Evolutionary conservation across 2,113 vertebrate species (phyloP).

Genomic region (Bambusicola thoracicus): DNA sequence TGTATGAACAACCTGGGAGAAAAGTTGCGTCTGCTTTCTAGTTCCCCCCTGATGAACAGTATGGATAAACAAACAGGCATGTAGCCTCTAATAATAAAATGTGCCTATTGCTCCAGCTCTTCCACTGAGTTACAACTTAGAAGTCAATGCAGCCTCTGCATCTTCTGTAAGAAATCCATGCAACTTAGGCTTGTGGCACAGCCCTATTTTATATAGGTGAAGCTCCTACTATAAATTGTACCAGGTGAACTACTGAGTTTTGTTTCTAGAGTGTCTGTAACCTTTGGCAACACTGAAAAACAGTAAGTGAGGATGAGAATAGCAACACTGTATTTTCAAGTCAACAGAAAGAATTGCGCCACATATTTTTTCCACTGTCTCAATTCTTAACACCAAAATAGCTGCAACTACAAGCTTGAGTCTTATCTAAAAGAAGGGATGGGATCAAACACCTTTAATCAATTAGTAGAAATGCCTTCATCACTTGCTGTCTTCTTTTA

Average conservation of each 20-base stretch:
- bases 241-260: slow-evolving; percentile 39
- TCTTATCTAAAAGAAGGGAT: background rate
- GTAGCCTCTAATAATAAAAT: slow-evolving; percentile 32
- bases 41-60: background rate
- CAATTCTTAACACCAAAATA: background rate
- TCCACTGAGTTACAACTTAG: background rate
- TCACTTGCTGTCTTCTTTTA: background rate
- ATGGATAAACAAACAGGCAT: slow-evolving; percentile 24
- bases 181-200: background rate
- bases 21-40: background rate
- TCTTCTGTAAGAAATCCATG: background rate
- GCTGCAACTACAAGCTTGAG: background rate
- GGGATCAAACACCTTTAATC: background rate
- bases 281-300: background rate
- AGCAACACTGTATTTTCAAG: background rate
- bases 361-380: background rate
- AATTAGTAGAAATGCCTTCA: background rate
- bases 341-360: background rate
- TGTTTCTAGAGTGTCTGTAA: slow-evolving; percentile 20
- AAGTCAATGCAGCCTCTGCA: background rate
- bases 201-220: slow-evolving; percentile 29
- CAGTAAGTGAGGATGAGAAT: background rate
- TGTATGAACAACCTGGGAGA: background rate
- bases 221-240: slow-evolving; percentile 3
- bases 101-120: background rate